Evolutionary conservation across 2,113 vertebrate species (phyloP).

Genomic region (Sinocyclocheilus grahami): DNA sequence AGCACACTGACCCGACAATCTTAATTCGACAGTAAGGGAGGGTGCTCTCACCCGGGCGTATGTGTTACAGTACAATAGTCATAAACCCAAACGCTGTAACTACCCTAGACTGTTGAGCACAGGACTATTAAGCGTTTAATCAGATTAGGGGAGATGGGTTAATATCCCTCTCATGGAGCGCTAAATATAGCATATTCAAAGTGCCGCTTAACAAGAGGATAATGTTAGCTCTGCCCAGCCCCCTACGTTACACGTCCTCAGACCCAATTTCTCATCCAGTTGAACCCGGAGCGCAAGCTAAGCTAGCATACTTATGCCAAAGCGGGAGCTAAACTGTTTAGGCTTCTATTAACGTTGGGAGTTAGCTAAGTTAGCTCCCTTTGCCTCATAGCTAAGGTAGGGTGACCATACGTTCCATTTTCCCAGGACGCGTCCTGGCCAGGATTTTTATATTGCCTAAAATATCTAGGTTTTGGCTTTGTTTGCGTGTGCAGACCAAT

Average conservation of each 20-base stretch:
- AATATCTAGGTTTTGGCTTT: no score
- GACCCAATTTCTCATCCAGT: constrained; percentile 30
- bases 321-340: constrained; percentile 2
- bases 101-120: constrained; percentile 44
- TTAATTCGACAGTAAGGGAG: neutral
- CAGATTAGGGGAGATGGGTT: constrained; percentile 56
- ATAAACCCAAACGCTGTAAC: constrained; percentile 34
- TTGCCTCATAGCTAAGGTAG: neutral
- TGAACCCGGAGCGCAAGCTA: neutral
- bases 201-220: constrained; percentile 35
- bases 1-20: constrained; percentile 14
- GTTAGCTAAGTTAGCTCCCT: neutral
- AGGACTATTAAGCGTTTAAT: constrained; percentile 55
- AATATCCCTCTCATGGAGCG: constrained; percentile 55
- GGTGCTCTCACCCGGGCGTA: neutral
- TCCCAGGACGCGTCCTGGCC: no score
- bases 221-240: constrained; percentile 3
- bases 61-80: constrained; percentile 30
- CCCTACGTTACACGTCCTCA: neutral
- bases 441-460: no score
- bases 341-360: neutral
- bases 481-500: no score
- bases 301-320: neutral
- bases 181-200: constrained; percentile 55
- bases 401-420: no score